Base-by-base conservation (phyloP, 2,888 invertebrate genomes). In the Calliopum simillimum region DNA sequence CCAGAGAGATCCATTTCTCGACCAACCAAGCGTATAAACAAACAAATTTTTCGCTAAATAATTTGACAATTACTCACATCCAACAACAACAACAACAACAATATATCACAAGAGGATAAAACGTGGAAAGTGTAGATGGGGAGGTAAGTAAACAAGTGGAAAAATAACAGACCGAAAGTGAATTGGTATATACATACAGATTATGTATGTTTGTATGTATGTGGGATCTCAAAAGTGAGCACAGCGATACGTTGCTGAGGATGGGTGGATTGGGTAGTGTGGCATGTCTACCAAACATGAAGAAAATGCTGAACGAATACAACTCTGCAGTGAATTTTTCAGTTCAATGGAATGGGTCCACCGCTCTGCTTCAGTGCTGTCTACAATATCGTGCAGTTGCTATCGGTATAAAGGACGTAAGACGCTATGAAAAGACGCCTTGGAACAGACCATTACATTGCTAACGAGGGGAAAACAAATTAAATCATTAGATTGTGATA, bases 11-110 rank as follows among this genome's bases (percentile, higher is more conserved):
- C 81, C 83, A 80, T 83, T 82, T 79, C 76, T 77, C 67, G 78
- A 76, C 79, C 81, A 83, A 76, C 83, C 82, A 78, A 82, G 80
- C 83, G 82, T 76, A 80, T 77, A 84, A 79, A 80, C 84, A 84
- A 84, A 84, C 83, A 84, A 84, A 83, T 80, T 83, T 84, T 85
- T 80, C 82, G 82, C 83, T 84, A 84, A 85, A 85, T 84, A 84
- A 84, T 84, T 83, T 83, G 83, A 84, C 83, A 85, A 83, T 83
- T 83, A 83, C 83, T 83, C 83, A 83, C 83, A 81, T 83, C 76
- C 81, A 73, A 72, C 51, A 65, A 55, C 55, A 51, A 47, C 41
- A 65, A 53, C 23, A 63, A 8, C 65, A 49, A 33, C 4, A 41
- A 51, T 16, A 33, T 41, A 14, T 14, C 16, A 43, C 13, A 59